Conservation (phyloP, 1,140 invertebrate species). For the Listronotus oregonensis region DNA sequence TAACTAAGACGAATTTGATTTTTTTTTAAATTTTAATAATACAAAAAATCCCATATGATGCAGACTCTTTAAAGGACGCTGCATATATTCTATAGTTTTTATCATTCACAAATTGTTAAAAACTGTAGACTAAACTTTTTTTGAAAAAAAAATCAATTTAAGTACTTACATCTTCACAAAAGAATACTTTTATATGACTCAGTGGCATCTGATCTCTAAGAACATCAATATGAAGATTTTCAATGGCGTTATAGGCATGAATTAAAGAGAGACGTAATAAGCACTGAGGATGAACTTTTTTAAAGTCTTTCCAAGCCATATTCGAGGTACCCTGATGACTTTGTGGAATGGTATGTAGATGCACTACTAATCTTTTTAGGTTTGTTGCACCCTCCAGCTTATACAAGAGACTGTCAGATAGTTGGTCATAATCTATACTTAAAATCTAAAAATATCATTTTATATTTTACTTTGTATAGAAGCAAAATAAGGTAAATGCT, state of each 20-base stretch:
- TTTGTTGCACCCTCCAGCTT: conserved; percentile 50
- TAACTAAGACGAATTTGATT: too few relatives aligned
- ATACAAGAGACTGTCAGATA: conserved; percentile 65
- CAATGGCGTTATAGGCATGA: conserved; percentile 72
- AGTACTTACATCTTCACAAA: conserved; percentile 68
- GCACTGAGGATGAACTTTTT: conserved; percentile 61
- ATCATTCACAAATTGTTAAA: too few relatives aligned
- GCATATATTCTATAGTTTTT: too few relatives aligned
- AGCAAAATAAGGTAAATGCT: too few relatives aligned
- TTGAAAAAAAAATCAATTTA: neutral
- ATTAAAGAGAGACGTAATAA: conserved; percentile 73
- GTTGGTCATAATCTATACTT: conserved; percentile 76
- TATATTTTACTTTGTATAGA: neutral
- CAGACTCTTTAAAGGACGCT: too few relatives aligned
- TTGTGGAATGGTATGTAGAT: conserved; percentile 70
- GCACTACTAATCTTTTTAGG: conserved; percentile 69
- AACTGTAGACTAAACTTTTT: neutral
- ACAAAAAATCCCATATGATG: too few relatives aligned
- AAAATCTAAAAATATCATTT: conserved; percentile 61
- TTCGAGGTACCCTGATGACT: conserved; percentile 68
- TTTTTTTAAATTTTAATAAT: too few relatives aligned
- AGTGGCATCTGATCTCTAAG: conserved; percentile 74
- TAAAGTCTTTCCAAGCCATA: conserved; percentile 67
- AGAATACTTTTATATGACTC: conserved; percentile 74
- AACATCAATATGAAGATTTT: conserved; percentile 65